Percentiles rank a stretch among this genome's conserved stretches.
Evolutionary conservation across 2,113 vertebrate species (phyloP).

Genomic region (Gambusia holbrooki): DNA sequence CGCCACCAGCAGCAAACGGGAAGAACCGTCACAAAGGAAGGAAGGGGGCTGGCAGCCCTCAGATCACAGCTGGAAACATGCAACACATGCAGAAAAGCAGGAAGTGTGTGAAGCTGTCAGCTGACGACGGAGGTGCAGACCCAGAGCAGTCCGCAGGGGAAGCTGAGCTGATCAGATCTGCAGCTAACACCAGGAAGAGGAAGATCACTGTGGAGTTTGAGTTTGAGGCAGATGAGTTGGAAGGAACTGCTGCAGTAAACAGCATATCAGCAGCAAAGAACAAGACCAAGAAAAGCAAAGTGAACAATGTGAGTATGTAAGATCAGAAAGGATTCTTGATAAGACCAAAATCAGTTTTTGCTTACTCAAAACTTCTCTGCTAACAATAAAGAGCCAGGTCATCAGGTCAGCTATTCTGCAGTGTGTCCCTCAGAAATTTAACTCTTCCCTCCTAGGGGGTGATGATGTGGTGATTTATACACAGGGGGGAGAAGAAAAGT

Average conservation of each 20-base stretch:
- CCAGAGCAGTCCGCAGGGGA: not conserved
- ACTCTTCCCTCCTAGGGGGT: too few species aligned
- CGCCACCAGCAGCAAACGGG: conserved; percentile 11
- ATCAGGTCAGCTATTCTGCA: too few species aligned
- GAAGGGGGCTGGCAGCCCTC: not conserved
- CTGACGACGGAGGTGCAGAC: not conserved
- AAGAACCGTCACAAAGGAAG: conserved; percentile 5
- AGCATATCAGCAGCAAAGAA: not conserved
- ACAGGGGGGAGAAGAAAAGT: too few species aligned
- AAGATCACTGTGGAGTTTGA: conserved; percentile 67
- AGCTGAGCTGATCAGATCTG: not conserved
- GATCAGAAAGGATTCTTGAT: too few species aligned
- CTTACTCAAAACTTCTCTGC: too few species aligned
- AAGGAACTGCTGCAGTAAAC: not conserved
- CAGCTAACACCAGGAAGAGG: conserved; percentile 55
- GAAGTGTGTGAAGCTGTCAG: fast-evolving
- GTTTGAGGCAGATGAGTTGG: conserved; percentile 59
- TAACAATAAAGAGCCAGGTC: too few species aligned
- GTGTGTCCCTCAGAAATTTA: too few species aligned
- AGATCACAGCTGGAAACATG: not conserved
- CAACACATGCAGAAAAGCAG: conserved; percentile 45
- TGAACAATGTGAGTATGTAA: conserved; percentile 43
- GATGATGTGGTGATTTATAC: too few species aligned
- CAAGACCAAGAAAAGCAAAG: not conserved
- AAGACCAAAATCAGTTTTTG: too few species aligned